Base-by-base conservation (phyloP, 2,113 vertebrate species). In the Andinoacara biseriatus region DNA sequence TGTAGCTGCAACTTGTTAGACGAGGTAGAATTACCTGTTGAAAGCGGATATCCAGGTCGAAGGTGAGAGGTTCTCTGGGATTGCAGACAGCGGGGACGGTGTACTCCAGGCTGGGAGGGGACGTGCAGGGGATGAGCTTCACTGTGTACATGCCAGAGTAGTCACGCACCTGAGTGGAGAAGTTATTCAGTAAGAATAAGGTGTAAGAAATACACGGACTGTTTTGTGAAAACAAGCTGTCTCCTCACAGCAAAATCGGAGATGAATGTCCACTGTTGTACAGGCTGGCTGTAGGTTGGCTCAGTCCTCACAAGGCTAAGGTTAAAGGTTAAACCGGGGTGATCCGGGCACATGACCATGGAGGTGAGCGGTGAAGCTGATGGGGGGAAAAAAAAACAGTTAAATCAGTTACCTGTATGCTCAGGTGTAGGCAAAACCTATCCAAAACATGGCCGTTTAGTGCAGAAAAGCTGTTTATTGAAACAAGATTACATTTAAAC, bases 1-100 rank as follows among this genome's bases (percentile, higher is more conserved):
- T 17, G 3, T 20, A n/a, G 58, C 7, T 10, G 1, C 2, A 26
- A 29, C 18, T 65, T 52, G 31, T 33, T 46, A 57, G 11, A 59
- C 3, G 15, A 22, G 17, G 13, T 52, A 3, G 74, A 46, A 4
- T 85, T 81, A 99, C 98, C 97, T 99, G 98, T 85, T 99, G 98
- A 93, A 99, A 99, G 83, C 98, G 94, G 81, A 99, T 99, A 92
- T 99, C 97, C 78, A 99, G 88, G 83, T 99, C 96, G 52, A 99
- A 99, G 26, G 95, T 96, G 74, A 99, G 89, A 0, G 97, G 96
- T 54, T 98, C 97, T 88, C 96, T 95, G 9, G 98, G 98, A 87
- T 92, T 97, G 92, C 98, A 99, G 72, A 96, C 94, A 10, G 96
- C 93, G 1, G 97, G 97, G n/a, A 97, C 88, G 58, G 84, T 95